Evolutionary conservation across 2,888 invertebrate genomes (phyloP).

Genomic region (Lysandra coridon): DNA sequence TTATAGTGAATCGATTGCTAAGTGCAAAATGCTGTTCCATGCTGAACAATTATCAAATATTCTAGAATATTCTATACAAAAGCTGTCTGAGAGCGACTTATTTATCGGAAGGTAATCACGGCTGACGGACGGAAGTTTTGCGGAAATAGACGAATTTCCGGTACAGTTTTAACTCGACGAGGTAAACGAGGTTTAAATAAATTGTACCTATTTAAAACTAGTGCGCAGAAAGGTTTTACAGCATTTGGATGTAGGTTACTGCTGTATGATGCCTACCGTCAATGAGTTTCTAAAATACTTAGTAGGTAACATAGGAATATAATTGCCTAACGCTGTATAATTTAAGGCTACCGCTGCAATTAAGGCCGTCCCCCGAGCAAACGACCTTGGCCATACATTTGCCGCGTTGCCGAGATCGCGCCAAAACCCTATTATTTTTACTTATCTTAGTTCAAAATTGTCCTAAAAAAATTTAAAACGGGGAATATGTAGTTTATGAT

Average conservation of each 20-base stretch:
- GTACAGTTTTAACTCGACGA: constrained; percentile 43
- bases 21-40: constrained; percentile 4
- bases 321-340: too few species aligned
- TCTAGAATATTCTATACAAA: constrained; percentile 24
- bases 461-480: too few species aligned
- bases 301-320: too few species aligned
- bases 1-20: neutral
- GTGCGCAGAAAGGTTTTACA: neutral
- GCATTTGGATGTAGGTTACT: neutral
- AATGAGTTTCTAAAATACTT: too few species aligned
- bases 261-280: too few species aligned
- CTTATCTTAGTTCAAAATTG: too few species aligned
- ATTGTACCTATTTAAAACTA: neutral
- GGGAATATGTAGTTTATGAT: too few species aligned
- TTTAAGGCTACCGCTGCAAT: too few species aligned
- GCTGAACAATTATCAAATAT: constrained; percentile 19
- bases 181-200: constrained; percentile 1
- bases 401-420: too few species aligned
- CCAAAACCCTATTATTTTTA: too few species aligned
- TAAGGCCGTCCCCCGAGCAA: too few species aligned
- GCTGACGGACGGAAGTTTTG: constrained; percentile 47
- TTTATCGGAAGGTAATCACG: constrained; percentile 32
- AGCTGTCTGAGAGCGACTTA: constrained; percentile 28
- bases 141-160: constrained; percentile 52
- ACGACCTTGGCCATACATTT: too few species aligned